Percentiles rank a stretch among this genome's conserved stretches.
phyloP scores from a whole-genome alignment of 2,888 invertebrate genomes.

The Camponotus fellah region DNA sequence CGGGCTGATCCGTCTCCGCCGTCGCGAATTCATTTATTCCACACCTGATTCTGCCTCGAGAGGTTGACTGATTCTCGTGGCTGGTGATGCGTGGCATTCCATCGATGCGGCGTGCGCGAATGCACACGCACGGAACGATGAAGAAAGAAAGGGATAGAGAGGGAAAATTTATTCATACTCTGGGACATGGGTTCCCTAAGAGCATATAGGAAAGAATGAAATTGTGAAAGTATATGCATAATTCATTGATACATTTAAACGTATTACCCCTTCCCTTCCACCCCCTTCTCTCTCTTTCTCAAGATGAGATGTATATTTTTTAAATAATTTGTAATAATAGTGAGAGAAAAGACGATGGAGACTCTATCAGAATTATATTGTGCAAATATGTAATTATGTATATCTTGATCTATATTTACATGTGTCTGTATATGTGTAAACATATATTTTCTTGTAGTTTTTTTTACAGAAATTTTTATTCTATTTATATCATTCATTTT shows the following conservation, averaged over 20 bases:
- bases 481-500: neutral
- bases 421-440: neutral
- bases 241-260: constrained; percentile 17
- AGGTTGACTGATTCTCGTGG: constrained; percentile 56
- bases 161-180: constrained; percentile 46
- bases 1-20: constrained; percentile 51
- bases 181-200: constrained; percentile 24
- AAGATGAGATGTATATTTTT: neutral
- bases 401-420: neutral
- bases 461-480: neutral
- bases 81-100: constrained; percentile 75
- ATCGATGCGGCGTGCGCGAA: constrained; percentile 63
- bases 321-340: neutral
- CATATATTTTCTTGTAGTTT: neutral
- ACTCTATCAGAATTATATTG: neutral
- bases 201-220: constrained; percentile 4
- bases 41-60: constrained; percentile 60
- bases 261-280: neutral
- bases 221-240: constrained; percentile 1
- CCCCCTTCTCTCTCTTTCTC: neutral
- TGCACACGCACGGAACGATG: constrained; percentile 57
- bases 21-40: constrained; percentile 67
- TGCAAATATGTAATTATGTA: neutral
- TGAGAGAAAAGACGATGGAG: neutral
- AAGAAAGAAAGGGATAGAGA: constrained; percentile 4